phyloP scores from a whole-genome alignment of 1,140 invertebrate genomes.

The Cydia strobilella region DNA sequence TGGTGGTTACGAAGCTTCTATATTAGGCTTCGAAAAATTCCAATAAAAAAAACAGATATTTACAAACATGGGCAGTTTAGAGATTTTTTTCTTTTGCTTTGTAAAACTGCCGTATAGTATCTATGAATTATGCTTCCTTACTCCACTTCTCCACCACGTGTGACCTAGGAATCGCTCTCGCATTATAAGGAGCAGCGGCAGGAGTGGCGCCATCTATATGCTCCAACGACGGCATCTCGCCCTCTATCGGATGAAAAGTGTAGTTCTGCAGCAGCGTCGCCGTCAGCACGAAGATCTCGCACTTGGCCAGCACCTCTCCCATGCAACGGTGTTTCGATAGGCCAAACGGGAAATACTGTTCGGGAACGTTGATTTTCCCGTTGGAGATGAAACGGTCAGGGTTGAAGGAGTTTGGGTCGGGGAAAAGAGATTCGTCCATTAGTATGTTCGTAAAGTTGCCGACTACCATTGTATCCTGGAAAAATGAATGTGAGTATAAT shows the following conservation, averaged over 20 bases:
- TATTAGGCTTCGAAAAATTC: too few relatives aligned
- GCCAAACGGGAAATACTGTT: slow-evolving; percentile 89
- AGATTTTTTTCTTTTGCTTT: too few relatives aligned
- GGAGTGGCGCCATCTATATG: slow-evolving; percentile 88
- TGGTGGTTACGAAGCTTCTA: too few relatives aligned
- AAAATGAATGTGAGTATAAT: slow-evolving; percentile 36
- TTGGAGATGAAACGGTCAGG: slow-evolving; percentile 89
- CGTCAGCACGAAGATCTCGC: slow-evolving; percentile 92
- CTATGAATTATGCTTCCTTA: neutral
- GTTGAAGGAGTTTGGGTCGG: slow-evolving; percentile 87
- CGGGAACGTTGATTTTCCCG: slow-evolving; percentile 84
- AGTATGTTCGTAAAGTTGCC: slow-evolving; percentile 90
- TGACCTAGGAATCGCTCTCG: slow-evolving; percentile 81
- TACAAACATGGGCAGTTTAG: too few relatives aligned
- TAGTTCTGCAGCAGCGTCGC: slow-evolving; percentile 90
- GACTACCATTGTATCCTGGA: slow-evolving; percentile 90
- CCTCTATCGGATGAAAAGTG: slow-evolving; percentile 83
- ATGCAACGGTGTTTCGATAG: slow-evolving; percentile 85
- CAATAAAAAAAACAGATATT: too few relatives aligned
- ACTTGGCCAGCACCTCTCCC: slow-evolving; percentile 79
- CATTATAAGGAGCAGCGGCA: slow-evolving; percentile 85
- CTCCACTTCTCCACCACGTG: slow-evolving; percentile 28
- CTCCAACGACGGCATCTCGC: slow-evolving; percentile 83
- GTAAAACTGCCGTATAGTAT: too few relatives aligned
- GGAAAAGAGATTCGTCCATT: slow-evolving; percentile 85